phyloP scores from a whole-genome alignment of 1,140 invertebrate genomes.

The Epicauta chinensis region DNA sequence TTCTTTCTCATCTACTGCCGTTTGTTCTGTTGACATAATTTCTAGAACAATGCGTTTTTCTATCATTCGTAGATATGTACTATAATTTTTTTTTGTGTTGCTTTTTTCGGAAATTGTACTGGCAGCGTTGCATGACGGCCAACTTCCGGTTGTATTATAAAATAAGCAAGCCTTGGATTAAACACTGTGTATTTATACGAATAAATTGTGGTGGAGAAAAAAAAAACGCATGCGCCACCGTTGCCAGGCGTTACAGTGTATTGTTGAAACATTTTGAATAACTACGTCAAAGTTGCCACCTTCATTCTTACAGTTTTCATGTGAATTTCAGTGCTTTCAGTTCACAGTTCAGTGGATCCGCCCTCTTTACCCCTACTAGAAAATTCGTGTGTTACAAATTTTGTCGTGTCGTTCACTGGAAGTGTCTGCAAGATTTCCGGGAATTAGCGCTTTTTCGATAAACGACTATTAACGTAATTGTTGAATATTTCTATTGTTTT shows the following conservation, averaged over 20 bases:
- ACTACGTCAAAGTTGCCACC: conserved; percentile 36
- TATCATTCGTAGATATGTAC: too few relatives aligned
- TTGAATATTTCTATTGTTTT: too few relatives aligned
- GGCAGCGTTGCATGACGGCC: conserved; percentile 41
- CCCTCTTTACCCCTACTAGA: background rate
- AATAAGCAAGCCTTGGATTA: too few relatives aligned
- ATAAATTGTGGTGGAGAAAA: conserved; percentile 17
- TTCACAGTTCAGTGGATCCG: conserved; percentile 20
- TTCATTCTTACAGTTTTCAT: conserved; percentile 39
- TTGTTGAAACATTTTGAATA: conserved; percentile 41
- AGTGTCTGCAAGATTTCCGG: too few relatives aligned
- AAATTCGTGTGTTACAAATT: too few relatives aligned
- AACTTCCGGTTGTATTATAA: conserved; percentile 30
- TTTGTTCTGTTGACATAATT: too few relatives aligned
- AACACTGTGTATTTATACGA: background rate
- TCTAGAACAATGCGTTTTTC: too few relatives aligned
- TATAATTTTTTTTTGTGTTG: conserved; percentile 12
- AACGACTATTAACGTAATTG: too few relatives aligned
- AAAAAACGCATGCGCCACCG: conserved; percentile 34
- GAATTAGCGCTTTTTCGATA: too few relatives aligned
- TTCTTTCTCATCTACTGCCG: too few relatives aligned
- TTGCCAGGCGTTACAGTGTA: conserved; percentile 36
- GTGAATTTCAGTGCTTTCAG: conserved; percentile 39
- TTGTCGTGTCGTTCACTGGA: too few relatives aligned
- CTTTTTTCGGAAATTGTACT: conserved; percentile 36